Evolutionary conservation across 2,797 vertebrate species (phyloP).

Genomic region (Lepilemur septentrionalis): DNA sequence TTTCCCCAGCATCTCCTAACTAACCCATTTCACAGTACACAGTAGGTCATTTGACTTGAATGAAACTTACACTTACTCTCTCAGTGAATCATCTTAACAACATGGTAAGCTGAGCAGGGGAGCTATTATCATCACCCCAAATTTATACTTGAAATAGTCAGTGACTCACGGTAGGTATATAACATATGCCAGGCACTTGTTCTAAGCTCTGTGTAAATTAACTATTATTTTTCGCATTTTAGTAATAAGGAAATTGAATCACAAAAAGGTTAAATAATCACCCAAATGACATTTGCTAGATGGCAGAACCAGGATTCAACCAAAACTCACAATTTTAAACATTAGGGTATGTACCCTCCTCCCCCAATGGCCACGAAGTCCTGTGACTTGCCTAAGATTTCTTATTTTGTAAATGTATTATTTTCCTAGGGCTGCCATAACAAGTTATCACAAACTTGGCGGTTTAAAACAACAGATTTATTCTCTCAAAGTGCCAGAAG

Average conservation of each 20-base stretch:
- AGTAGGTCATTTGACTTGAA: not conserved
- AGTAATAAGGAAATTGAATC: not conserved
- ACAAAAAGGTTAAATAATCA: not conserved
- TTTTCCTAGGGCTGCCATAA: not conserved
- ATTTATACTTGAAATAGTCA: not conserved
- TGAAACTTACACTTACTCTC: not conserved
- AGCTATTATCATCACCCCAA: not conserved
- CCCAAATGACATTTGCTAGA: not conserved
- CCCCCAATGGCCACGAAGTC: not conserved
- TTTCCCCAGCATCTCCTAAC: not conserved
- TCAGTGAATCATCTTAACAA: not conserved
- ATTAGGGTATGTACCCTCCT: not conserved
- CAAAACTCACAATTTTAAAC: not conserved
- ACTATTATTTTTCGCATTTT: not conserved
- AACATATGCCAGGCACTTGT: not conserved
- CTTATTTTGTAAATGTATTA: not conserved
- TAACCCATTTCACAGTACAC: not conserved
- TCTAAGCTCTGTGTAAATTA: not conserved
- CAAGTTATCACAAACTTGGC: not conserved
- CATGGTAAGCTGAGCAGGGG: not conserved
- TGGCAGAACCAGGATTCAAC: not conserved
- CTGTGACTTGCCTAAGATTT: not conserved
- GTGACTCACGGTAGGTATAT: not conserved
- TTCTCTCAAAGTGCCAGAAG: not conserved
- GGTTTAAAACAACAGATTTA: not conserved